These are phyloP conservation scores for Epizoanthus stellaris DNA, from an alignment of 92 coral and sea anemone genomes.

Conservation along the genomic window DNA sequence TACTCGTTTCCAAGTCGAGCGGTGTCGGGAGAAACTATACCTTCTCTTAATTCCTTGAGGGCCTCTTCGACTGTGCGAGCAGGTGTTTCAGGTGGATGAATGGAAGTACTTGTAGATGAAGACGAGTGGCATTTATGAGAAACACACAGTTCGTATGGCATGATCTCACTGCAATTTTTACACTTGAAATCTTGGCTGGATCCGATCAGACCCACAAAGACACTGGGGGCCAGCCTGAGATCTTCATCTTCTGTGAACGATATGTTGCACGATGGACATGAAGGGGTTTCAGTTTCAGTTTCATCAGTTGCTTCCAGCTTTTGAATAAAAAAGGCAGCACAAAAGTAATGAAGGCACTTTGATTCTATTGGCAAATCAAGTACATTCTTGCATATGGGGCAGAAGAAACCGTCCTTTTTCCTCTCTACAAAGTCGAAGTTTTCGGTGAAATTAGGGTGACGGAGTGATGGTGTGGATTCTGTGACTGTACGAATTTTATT, in stretches of 20 bases:
- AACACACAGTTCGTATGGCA: too few relatives aligned
- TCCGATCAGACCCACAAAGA: too few relatives aligned
- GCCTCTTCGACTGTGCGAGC: constrained; percentile 3
- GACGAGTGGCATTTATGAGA: too few relatives aligned
- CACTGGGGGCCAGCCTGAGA: too few relatives aligned
- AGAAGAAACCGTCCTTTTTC: neutral
- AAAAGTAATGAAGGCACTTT: constrained; percentile 27
- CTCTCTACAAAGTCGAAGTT: constrained; percentile 4
- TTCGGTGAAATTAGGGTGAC: neutral
- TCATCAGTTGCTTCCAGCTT: neutral
- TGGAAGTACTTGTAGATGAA: too few relatives aligned
- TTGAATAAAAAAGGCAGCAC: constrained; percentile 2
- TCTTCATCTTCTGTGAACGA: too few relatives aligned
- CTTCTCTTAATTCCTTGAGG: neutral
- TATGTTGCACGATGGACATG: too few relatives aligned
- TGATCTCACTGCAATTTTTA: too few relatives aligned
- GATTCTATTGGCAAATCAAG: neutral
- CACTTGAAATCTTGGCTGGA: too few relatives aligned
- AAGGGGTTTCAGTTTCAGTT: neutral
- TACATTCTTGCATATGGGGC: neutral
- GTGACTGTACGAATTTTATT: neutral
- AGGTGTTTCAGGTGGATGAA: neutral
- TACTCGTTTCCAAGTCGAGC: neutral
- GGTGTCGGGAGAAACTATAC: neutral
- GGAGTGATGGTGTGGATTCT: neutral